These are phyloP conservation scores for Pedicia rivosa DNA, from an alignment of 2,888 invertebrate species.

Conservation along the genomic window DNA sequence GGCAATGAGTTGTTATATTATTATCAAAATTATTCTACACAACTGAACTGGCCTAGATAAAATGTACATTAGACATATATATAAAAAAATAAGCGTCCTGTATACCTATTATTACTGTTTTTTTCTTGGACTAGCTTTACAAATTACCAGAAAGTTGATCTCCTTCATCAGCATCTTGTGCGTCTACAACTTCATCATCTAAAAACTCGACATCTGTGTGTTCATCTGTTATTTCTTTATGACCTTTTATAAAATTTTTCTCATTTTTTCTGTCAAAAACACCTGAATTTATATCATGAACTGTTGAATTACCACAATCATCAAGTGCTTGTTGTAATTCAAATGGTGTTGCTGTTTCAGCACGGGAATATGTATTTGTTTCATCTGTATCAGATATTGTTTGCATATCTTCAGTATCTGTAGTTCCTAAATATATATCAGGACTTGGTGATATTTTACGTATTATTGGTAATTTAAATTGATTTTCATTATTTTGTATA, in stretches of 20 bases:
- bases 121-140: no score
- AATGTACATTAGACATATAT: no score
- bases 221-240: slow-evolving; percentile 27
- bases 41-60: no score
- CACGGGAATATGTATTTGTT: slow-evolving; percentile 16
- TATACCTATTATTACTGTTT: no score
- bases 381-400: slow-evolving; percentile 34
- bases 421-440: slow-evolving; percentile 12
- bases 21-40: no score
- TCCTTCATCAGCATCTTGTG: slow-evolving; percentile 3
- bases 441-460: slow-evolving; percentile 3
- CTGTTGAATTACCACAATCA: slow-evolving; percentile 28
- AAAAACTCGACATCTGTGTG: slow-evolving; percentile 39
- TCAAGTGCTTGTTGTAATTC: slow-evolving; percentile 31
- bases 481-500: neutral
- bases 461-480: slow-evolving; percentile 5
- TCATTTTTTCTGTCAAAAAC: slow-evolving; percentile 33
- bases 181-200: slow-evolving; percentile 22
- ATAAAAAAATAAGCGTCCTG: no score
- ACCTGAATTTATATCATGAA: slow-evolving; percentile 30
- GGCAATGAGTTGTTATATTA: no score
- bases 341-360: slow-evolving; percentile 23
- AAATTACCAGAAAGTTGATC: no score
- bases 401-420: slow-evolving; percentile 33
- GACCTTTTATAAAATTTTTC: slow-evolving; percentile 35